Base-by-base conservation (phyloP, 2,797 vertebrate genomes). In the Phoebastria nigripes region DNA sequence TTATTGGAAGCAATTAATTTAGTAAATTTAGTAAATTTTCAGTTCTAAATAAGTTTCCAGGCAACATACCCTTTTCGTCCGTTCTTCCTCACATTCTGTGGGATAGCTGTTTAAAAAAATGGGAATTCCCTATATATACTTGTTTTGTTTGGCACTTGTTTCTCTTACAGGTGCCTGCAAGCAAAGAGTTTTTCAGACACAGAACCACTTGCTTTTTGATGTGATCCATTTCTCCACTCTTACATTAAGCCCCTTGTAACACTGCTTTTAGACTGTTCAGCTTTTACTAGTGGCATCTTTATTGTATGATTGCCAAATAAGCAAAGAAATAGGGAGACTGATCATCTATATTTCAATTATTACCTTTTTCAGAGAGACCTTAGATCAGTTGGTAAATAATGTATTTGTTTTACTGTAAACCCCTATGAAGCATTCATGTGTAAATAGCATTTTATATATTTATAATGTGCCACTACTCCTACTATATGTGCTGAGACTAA, bases 391-490 rank as follows among this genome's bases (percentile, higher is more conserved):
- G 29, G 26, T 49, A 81, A 67, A 46, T 51, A 35, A 6, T 61
- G 29, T 39, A 22, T 58, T 73, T 44, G 59, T 42, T 77, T 76
- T 76, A 85, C 29, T 46, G 15, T 19, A 54, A 80, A 55, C 14
- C 26, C 41, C 31, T 29, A 35, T 16, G 42, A 67, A 55, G 24
- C 44, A 51, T 42, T 67, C 39, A 20, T 6, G 29, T 65, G 54
- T 95, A 95, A 96, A 85, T 15, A 90, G n/a, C 72, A 93, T 96
- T 95, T 91, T 42, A 90, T 42, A 44, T 54, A 71, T 84, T 80
- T 61, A 63, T 51, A 52, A 65, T 51, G 33, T 95, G 85, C 86
- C 61, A 22, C 42, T 59, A 63, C 62, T 94, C 47, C 93, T 92
- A 90, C 58, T 73, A 19, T 35, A 35, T 29, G 26, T 49, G 78